Base-by-base conservation (phyloP, 1,140 invertebrate species). In the Hycleus cichorii region DNA sequence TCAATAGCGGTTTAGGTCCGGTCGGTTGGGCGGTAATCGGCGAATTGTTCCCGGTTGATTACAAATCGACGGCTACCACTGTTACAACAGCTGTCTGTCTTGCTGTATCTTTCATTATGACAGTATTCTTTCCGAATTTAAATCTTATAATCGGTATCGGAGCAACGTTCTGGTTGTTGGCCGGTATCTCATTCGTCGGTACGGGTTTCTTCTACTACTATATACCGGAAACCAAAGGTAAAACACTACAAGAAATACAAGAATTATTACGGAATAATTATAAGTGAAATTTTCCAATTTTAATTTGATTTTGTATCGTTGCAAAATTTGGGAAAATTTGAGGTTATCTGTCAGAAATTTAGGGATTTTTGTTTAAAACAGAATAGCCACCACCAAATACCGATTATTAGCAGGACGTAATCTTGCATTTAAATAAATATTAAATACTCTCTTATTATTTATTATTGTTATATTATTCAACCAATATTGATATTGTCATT, bases 11-110 rank as follows among this genome's bases (percentile, higher is more conserved):
- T 5, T 88, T 87, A 62, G 90, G 89, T 0, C 88, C 90, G 0
- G 73, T 93, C 9, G 87, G 89, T 0, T 91, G 89, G 88, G 81
- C 89, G 1, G 79, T 93, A 40, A 85, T 91, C 78, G 84, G 83
- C 2, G 88, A 93, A 72, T 81, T 92, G 63, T 88, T 91, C 61
- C 82, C 90, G 2, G 76, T 83, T 0, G 81, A 85, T 60, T 82
- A 89, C 1, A 86, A 89, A 67, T 83, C 86, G 0, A 73, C 81
- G 4, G 89, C 87, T 2, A 84, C 85, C 2, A 81, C 86, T 0
- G 76, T 91, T 4, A 84, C 86, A 0, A 83, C 88, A 0, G 81
- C 81, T 47, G 77, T 83, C 46, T 90, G 87, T 65, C 94, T 90
- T 89, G 66, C 80, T 0, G 71, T 87, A 40, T 84, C 83, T 1